A percentile compares a stretch with the other conserved stretches of the same genome.
Conservation (phyloP, 2,113 vertebrate species). For the Phylloscopus whistleri region DNA sequence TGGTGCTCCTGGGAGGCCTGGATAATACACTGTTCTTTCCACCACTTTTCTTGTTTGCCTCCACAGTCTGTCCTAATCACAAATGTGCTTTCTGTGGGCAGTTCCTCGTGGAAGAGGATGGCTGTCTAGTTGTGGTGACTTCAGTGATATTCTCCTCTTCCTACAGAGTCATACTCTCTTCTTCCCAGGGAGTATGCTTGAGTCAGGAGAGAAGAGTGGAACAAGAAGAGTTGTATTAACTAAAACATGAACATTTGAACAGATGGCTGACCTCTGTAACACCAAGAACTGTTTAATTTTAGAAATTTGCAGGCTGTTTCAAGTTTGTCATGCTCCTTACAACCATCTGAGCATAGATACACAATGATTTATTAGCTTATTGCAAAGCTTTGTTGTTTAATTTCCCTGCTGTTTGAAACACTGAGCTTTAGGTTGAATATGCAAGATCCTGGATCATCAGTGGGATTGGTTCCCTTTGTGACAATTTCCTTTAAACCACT, state of each 20-base stretch:
- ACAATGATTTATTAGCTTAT: not conserved
- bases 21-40: not conserved
- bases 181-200: not conserved
- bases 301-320: not conserved
- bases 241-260: not conserved
- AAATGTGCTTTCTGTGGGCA: not conserved
- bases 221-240: not conserved
- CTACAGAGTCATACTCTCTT: not conserved
- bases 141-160: not conserved
- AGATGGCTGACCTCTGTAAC: conserved; percentile 41
- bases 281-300: conserved; percentile 15
- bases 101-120: not conserved
- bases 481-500: not conserved
- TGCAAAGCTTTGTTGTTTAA: not conserved
- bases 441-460: not conserved
- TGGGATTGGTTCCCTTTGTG: not conserved
- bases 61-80: not conserved
- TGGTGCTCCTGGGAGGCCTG: not conserved
- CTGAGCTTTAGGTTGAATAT: not conserved
- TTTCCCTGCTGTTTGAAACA: not conserved
- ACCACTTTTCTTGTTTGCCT: not conserved
- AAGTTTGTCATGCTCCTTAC: not conserved
- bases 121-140: not conserved
- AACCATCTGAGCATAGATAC: not conserved
- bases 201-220: not conserved